A percentile compares a stretch with the other conserved stretches of the same genome.
Evolutionary conservation across 1,140 invertebrate species (phyloP).

Genomic region (Aphidius gifuensis): DNA sequence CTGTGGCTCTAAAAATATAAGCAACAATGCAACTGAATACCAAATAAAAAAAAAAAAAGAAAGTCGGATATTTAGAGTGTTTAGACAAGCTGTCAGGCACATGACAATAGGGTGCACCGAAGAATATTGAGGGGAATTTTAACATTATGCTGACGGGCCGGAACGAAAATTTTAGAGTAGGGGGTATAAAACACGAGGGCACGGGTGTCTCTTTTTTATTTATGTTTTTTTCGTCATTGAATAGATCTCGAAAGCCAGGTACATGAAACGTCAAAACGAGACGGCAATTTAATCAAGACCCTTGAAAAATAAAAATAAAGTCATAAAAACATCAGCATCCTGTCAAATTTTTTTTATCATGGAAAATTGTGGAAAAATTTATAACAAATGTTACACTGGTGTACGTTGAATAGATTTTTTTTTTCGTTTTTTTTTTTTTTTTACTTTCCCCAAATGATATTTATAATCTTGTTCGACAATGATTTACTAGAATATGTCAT

Average conservation of each 20-base stretch:
- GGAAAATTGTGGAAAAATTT: too few species aligned
- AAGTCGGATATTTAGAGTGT: slow-evolving; percentile 42
- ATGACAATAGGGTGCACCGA: slow-evolving; percentile 37
- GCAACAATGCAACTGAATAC: slow-evolving; percentile 1
- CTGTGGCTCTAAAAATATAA: slow-evolving; percentile 7
- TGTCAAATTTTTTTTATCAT: background rate
- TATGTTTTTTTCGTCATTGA: background rate
- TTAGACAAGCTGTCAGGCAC: slow-evolving; percentile 43
- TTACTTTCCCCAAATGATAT: too few species aligned
- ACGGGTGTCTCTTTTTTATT: background rate
- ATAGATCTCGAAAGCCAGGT: background rate
- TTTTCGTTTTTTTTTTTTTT: too few species aligned
- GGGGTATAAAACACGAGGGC: slow-evolving; percentile 22
- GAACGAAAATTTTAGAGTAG: background rate
- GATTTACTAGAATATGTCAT: too few species aligned
- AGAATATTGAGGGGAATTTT: slow-evolving; percentile 30
- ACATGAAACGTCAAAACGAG: background rate
- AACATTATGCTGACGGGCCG: slow-evolving; percentile 22
- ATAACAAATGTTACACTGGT: too few species aligned
- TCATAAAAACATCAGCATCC: background rate
- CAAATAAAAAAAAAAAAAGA: slow-evolving; percentile 15
- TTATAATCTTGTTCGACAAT: too few species aligned
- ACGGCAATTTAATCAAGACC: slow-evolving; percentile 7
- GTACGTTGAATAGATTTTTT: too few species aligned
- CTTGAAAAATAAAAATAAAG: background rate